These are phyloP conservation scores for Rotaria macrura DNA, from an alignment of 2,888 invertebrate genomes.

Conservation along the genomic window DNA sequence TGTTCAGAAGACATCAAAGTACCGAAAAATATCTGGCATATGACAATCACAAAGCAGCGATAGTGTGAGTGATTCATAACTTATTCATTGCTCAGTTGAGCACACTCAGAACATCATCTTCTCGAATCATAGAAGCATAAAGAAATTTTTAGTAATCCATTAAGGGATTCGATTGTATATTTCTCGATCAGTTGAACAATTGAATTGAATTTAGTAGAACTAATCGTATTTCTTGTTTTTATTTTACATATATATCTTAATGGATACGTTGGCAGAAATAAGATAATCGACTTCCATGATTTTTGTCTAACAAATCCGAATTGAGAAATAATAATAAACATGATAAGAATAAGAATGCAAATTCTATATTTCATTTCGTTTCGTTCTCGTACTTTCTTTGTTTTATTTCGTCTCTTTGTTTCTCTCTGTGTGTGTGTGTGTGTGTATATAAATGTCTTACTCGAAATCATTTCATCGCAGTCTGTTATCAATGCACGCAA, in stretches of 20 bases:
- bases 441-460: background rate
- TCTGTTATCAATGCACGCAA: background rate
- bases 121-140: background rate
- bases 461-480: constrained; percentile 15
- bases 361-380: background rate
- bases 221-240: background rate
- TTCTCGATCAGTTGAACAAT: background rate
- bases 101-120: background rate
- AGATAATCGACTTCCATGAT: background rate
- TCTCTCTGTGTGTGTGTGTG: background rate
- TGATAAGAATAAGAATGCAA: too few relatives aligned
- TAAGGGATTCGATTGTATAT: too few relatives aligned
- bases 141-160: too few relatives aligned
- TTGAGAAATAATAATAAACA: background rate
- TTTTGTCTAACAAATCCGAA: background rate
- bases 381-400: constrained; percentile 3
- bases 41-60: background rate
- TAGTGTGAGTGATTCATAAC: background rate
- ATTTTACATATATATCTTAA: background rate
- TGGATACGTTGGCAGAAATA: background rate
- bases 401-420: constrained; percentile 8
- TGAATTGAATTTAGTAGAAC: background rate
- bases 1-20: background rate
- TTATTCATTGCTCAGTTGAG: background rate
- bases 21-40: background rate